Evolutionary conservation across 2,888 invertebrate species (phyloP).

Genomic region (Apamea sordens): DNA sequence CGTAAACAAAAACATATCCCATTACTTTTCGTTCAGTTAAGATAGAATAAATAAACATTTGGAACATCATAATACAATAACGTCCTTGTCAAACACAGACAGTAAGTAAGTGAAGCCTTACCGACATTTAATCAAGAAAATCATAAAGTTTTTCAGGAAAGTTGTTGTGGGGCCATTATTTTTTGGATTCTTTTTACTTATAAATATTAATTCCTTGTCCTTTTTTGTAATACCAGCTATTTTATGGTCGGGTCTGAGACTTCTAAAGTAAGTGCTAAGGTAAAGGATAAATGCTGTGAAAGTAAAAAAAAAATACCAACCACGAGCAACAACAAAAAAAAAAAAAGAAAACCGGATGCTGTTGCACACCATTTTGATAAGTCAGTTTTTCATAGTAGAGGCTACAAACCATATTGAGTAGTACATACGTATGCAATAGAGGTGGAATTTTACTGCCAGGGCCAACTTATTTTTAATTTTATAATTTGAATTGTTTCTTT

Average conservation of each 20-base stretch:
- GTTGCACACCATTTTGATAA: neutral
- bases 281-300: neutral
- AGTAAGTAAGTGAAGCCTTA: slow-evolving; percentile 34
- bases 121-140: slow-evolving; percentile 34
- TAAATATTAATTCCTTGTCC: neutral
- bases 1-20: neutral
- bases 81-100: slow-evolving; percentile 5
- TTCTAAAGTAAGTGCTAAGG: neutral
- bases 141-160: slow-evolving; percentile 9
- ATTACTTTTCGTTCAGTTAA: neutral
- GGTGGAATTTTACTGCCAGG: neutral
- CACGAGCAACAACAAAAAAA: neutral
- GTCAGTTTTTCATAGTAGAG: neutral
- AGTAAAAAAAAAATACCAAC: neutral
- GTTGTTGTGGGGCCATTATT: neutral
- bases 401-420: neutral
- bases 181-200: neutral
- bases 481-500: too few species aligned
- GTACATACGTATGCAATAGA: neutral
- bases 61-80: slow-evolving; percentile 1
- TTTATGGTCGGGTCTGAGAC: neutral
- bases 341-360: neutral
- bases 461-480: too few species aligned
- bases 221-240: neutral
- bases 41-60: slow-evolving; percentile 13